Evolutionary conservation across 2,797 vertebrate genomes (phyloP).

Genomic region (Sebastiscus tertius): DNA sequence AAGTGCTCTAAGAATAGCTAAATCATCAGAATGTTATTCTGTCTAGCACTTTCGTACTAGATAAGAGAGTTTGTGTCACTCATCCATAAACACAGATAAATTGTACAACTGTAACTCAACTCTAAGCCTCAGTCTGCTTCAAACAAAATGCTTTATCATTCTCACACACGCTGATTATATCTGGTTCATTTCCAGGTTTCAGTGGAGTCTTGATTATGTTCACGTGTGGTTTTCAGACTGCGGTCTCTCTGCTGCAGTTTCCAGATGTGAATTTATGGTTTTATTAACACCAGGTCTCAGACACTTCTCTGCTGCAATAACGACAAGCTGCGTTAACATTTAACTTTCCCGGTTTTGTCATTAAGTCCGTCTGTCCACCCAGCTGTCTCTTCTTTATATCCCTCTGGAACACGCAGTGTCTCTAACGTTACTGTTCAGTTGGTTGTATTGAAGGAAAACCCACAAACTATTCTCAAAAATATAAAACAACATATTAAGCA

Average conservation of each 20-base stretch:
- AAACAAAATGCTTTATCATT: neutral
- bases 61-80: too few species aligned
- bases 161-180: conserved; percentile 4
- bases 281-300: conserved; percentile 36
- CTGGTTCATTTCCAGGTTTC: conserved; percentile 28
- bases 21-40: too few species aligned
- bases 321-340: conserved; percentile 12
- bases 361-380: neutral
- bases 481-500: neutral
- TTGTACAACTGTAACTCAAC: neutral
- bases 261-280: conserved; percentile 61
- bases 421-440: neutral
- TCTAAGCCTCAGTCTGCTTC: neutral
- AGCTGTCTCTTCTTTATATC: neutral
- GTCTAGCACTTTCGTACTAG: too few species aligned
- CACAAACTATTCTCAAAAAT: neutral
- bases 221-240: conserved; percentile 33
- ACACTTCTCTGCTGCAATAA: conserved; percentile 7
- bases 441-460: neutral
- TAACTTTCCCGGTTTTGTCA: neutral
- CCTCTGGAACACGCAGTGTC: neutral
- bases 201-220: conserved; percentile 26
- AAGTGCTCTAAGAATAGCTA: too few species aligned
- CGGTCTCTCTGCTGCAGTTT: conserved; percentile 40
- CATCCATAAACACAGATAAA: neutral